A percentile compares a stretch with the other conserved stretches of the same genome.
Conservation (phyloP, 2,888 invertebrate genomes). For the Noctua janthina region DNA sequence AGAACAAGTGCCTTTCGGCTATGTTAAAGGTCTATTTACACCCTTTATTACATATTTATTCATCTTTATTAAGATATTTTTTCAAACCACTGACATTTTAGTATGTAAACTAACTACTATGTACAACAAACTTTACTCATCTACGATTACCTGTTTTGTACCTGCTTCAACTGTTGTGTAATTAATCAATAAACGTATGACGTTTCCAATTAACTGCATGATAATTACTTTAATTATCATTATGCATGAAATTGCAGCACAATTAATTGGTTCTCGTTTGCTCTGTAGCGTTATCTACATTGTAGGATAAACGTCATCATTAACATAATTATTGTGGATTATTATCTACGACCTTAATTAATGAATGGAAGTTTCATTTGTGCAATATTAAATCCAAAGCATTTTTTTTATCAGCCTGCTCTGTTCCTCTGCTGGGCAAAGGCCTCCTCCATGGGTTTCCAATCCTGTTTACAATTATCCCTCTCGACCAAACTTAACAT, state of each 20-base stretch:
- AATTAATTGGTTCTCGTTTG: slow-evolving; percentile 30
- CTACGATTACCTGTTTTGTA: neutral
- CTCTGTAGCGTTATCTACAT: slow-evolving; percentile 17
- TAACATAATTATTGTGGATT: slow-evolving; percentile 26
- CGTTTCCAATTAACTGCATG: slow-evolving; percentile 20
- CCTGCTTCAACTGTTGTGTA: neutral
- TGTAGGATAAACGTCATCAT: slow-evolving; percentile 12
- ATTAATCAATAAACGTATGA: slow-evolving; percentile 12
- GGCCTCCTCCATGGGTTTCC: too few species aligned
- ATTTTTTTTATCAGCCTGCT: neutral
- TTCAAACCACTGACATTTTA: neutral
- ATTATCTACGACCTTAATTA: neutral
- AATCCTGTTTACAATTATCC: too few species aligned
- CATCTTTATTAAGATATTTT: neutral
- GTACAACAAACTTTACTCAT: neutral
- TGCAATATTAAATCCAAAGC: neutral
- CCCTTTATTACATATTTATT: neutral
- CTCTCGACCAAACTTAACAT: neutral
- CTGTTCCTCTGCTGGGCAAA: too few species aligned
- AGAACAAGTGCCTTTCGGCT: too few species aligned
- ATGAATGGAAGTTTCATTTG: neutral
- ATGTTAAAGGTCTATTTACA: too few species aligned
- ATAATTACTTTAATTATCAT: slow-evolving; percentile 24
- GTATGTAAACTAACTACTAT: neutral
- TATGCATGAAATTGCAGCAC: slow-evolving; percentile 18